Evolutionary conservation across 2,888 invertebrate genomes (phyloP), one percentile per base, ranked within the genome.

Genomic region (Thumatha senex): DNA sequence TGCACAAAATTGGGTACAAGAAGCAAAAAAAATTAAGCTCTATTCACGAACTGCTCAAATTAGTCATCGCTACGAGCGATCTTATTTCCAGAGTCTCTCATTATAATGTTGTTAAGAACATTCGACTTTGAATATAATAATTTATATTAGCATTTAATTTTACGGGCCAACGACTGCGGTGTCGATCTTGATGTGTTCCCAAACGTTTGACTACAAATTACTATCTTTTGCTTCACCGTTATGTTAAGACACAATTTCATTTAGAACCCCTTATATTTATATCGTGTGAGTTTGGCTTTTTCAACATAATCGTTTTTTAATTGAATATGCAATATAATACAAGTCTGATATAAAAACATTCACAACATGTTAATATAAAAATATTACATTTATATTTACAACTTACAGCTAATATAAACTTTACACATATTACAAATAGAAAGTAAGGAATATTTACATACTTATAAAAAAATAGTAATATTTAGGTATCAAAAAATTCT

Each of bases 101-200:
- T 86, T 85, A 84, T 85, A 88, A 88, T 81, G 86, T 83, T 86
- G 85, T 91, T 91, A 91, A 72, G 75, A 76, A 79, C 78, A 78
- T 78, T 82, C 78, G 71, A 80, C 81, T 82, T 79, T 75, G 80
- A 80, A 82, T 82, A 85, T 85, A 83, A 86, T 84, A 75, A 85
- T 88, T 78, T 80, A 76, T 86, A 90, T 91, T 89, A 90, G 87
- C 90, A 91, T 91, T 89, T 91, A 88, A 89, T 90, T 89, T 89
- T 79, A 85, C 82, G 80, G 83, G 72, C 85, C 77, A 84, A 80
- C 78, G 88, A 76, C 78, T 78, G 60, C 61, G 65, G 63, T 80
- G 79, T 67, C 67, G 70, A 67, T 54, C 76, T 70, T 69, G 71
- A 70, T 67, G 67, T 68, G 84, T 83, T 85, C 81, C 78, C 80